Percentiles rank a stretch among this genome's conserved stretches.
These are phyloP conservation scores for Menura novaehollandiae DNA, from an alignment of 2,113 vertebrate species.

Conservation along the genomic window DNA sequence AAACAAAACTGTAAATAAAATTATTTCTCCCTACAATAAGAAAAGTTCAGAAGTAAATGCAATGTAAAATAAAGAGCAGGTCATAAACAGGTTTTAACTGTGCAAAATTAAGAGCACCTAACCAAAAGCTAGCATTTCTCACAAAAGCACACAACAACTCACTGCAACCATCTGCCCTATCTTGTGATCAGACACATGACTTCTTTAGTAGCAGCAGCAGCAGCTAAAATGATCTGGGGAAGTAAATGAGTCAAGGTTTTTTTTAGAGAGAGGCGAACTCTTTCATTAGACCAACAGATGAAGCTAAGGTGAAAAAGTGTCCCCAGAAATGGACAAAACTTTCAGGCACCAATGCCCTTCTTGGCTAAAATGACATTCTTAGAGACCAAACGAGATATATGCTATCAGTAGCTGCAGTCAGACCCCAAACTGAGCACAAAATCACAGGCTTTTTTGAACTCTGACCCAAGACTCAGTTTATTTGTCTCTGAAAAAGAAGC, in stretches of 20 bases:
- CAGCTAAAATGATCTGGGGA: not conserved
- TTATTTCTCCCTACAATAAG: not conserved
- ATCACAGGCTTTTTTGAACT: not conserved
- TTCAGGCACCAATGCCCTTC: not conserved
- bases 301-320: not conserved
- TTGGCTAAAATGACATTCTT: not conserved
- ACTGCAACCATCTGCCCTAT: not conserved
- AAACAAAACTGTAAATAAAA: not conserved
- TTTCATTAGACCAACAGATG: not conserved
- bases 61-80: not conserved
- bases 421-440: not conserved
- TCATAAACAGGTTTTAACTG: not conserved
- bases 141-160: not conserved
- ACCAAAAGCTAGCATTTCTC: not conserved
- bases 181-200: not conserved
- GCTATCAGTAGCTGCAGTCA: not conserved
- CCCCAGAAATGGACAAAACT: not conserved
- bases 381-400: not conserved
- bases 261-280: not conserved
- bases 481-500: not conserved
- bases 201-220: not conserved
- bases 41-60: not conserved
- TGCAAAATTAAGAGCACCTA: not conserved
- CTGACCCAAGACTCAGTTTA: not conserved
- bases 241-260: not conserved